Conservation (phyloP, 2,888 invertebrate species). For the Sphinx pinastri region DNA sequence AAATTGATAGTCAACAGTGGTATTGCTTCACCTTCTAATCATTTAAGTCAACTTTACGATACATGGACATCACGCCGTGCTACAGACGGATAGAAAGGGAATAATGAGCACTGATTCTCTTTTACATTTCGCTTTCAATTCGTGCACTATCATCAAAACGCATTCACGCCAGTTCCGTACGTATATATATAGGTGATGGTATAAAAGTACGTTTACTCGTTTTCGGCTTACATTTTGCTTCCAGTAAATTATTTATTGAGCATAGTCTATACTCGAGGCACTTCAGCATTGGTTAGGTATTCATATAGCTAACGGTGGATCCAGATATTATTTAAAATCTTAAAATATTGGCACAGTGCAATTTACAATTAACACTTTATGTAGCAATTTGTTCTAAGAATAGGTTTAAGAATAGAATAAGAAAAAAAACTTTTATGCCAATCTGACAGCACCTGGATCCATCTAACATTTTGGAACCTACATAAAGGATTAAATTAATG, state of each 20-base stretch:
- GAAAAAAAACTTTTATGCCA: not conserved
- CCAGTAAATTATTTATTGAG: not conserved
- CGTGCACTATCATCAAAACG: slow-evolving; percentile 36
- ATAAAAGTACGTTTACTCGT: not conserved
- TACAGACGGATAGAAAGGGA: not conserved
- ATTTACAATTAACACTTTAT: too few relatives aligned
- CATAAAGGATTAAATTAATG: not conserved
- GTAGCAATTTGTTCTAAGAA: not conserved
- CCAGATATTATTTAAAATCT: not conserved
- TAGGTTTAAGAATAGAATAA: not conserved
- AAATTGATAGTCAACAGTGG: not conserved
- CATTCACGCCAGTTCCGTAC: slow-evolving; percentile 24
- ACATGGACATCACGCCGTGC: slow-evolving; percentile 21
- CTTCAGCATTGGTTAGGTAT: not conserved
- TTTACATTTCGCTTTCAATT: slow-evolving; percentile 10
- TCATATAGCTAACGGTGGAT: not conserved
- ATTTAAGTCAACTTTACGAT: slow-evolving; percentile 9
- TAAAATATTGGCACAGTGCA: too few relatives aligned
- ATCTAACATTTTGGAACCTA: not conserved
- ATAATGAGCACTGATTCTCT: not conserved
- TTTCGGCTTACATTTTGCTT: slow-evolving; percentile 7
- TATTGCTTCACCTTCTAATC: slow-evolving; percentile 1
- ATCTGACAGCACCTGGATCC: not conserved
- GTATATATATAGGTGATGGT: not conserved
- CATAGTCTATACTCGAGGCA: not conserved